Evolutionary conservation across 2,797 vertebrate genomes (phyloP).

Genomic region (Yasuhikotakia modesta): DNA sequence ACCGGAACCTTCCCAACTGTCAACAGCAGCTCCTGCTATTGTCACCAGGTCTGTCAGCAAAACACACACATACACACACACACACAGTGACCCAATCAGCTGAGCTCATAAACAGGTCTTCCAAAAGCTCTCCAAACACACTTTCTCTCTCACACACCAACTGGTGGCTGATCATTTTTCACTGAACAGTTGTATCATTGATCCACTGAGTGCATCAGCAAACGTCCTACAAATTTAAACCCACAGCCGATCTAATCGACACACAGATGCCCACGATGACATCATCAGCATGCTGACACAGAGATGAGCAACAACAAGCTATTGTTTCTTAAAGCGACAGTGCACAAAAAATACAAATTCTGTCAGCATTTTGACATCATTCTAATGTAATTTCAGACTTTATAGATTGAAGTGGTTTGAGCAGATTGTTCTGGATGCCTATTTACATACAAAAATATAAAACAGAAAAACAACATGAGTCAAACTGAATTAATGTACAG

Average conservation of each 20-base stretch:
- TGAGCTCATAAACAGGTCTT: slow-evolving; percentile 23
- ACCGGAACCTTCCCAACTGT: slow-evolving; percentile 54
- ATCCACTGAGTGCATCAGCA: background rate
- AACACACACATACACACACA: slow-evolving; percentile 22
- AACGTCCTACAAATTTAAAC: background rate
- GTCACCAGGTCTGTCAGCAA: slow-evolving; percentile 55
- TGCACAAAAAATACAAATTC: background rate
- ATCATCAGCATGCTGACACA: background rate
- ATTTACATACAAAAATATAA: no score
- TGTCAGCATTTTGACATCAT: background rate
- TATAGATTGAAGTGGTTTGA: no score
- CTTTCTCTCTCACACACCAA: background rate
- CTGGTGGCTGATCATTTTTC: background rate
- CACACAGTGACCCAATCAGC: slow-evolving; percentile 26
- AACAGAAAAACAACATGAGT: no score
- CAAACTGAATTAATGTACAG: no score
- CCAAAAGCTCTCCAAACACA: background rate
- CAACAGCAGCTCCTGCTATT: slow-evolving; percentile 46
- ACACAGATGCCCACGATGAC: background rate
- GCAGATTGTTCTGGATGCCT: no score
- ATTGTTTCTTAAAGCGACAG: background rate
- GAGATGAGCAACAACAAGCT: background rate
- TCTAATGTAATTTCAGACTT: background rate
- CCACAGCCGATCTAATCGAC: background rate
- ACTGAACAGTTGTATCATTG: background rate